Percentiles rank a stretch among this genome's conserved stretches.
These are phyloP conservation scores for Elephas maximus DNA, from an alignment of 2,113 vertebrate species.

Conservation along the genomic window DNA sequence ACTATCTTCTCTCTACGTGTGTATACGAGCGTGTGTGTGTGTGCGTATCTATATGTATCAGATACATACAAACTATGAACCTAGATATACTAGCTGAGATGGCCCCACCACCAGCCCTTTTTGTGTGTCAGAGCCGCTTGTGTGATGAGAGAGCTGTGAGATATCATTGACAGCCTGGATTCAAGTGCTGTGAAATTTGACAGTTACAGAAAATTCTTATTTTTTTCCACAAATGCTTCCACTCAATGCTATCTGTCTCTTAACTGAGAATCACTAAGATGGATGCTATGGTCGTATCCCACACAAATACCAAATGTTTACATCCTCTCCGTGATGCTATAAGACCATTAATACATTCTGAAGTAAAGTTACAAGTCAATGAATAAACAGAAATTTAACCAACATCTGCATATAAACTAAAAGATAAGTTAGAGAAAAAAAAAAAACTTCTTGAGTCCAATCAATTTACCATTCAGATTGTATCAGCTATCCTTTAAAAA, in stretches of 20 bases:
- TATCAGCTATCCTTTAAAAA: neutral
- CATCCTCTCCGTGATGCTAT: neutral
- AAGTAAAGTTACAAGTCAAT: neutral
- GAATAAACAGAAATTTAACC: neutral
- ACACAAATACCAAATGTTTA: neutral
- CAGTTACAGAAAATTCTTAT: neutral
- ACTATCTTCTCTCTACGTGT: neutral
- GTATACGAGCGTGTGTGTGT: neutral
- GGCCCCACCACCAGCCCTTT: neutral
- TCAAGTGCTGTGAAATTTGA: neutral
- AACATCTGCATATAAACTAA: neutral
- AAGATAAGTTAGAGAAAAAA: neutral
- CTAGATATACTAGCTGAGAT: fast-evolving
- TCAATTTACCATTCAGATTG: neutral
- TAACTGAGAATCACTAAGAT: neutral
- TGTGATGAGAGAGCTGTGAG: neutral
- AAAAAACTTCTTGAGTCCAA: neutral
- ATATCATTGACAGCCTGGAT: neutral
- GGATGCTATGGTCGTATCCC: no score
- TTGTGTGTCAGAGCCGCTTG: neutral
- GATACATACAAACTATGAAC: neutral
- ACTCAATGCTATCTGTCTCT: neutral
- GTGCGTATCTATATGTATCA: fast-evolving
- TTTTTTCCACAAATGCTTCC: neutral
- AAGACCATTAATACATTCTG: neutral